A percentile compares a stretch with the other conserved stretches of the same genome.
Conservation (phyloP, 2,888 invertebrate genomes). For the Noctua pronuba region DNA sequence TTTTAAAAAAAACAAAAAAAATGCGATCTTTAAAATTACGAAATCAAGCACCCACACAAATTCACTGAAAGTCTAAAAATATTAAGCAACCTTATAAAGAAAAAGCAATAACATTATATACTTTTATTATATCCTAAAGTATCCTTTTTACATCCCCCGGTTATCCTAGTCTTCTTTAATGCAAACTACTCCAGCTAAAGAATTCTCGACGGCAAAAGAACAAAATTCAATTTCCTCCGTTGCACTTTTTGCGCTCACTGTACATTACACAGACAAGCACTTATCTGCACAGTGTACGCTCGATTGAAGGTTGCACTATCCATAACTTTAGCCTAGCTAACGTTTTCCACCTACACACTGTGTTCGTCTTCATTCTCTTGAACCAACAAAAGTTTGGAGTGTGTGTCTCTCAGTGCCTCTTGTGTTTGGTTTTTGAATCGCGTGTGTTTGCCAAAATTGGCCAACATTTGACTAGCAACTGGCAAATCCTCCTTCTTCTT, state of each 20-base stretch:
- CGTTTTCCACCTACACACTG: conserved; percentile 72
- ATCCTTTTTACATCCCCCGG: conserved; percentile 25
- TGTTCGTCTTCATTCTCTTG: conserved; percentile 33
- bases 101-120: background rate
- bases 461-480: conserved; percentile 69
- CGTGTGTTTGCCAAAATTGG: conserved; percentile 67
- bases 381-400: conserved; percentile 4
- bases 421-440: conserved; percentile 53
- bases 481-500: conserved; percentile 65
- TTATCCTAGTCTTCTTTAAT: conserved; percentile 43
- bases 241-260: conserved; percentile 67
- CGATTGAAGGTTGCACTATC: conserved; percentile 81
- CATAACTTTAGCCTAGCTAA: conserved; percentile 76
- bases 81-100: background rate
- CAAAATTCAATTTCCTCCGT: conserved; percentile 60
- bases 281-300: conserved; percentile 80
- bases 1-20: background rate
- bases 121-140: background rate
- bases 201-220: conserved; percentile 51
- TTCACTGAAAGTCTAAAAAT: background rate
- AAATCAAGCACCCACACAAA: background rate
- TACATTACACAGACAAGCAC: conserved; percentile 74
- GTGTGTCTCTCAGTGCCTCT: conserved; percentile 45
- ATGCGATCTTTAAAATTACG: background rate
- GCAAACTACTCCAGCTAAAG: conserved; percentile 42